Evolutionary conservation across 2,113 vertebrate genomes (phyloP), one percentile per base, ranked within the genome.

Genomic region (Notiomystis cincta): DNA sequence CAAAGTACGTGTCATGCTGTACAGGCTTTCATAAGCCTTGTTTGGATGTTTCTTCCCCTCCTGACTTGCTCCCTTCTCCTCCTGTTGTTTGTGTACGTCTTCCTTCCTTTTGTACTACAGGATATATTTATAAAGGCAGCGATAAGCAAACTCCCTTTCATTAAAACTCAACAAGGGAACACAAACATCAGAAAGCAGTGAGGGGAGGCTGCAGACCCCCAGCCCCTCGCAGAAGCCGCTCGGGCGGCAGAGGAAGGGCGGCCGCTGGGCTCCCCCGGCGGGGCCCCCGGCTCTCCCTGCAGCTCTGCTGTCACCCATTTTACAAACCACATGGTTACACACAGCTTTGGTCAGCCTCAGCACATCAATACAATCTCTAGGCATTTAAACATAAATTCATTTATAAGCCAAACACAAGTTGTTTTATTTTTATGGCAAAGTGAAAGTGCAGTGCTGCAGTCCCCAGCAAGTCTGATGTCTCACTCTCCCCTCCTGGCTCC

Each of bases 241-340:
- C 8, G 5, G 79, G 83, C 56, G 1, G 83, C 69, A 13, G 78
- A 88, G 75, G 89, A 87, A 87, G 61, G 21, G 81, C 45, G 62
- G 37, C 82, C 20, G 13, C 95, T 75, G 72, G 19, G 47, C 84
- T 97, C 98, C 98, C 98, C 96, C 90, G 15, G 53, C 18, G 5
- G 97, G 98, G 98, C 98, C 97, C 98, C 88, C 2, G 3, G 77
- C 56, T 25, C 96, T 72, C 90, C 87, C 92, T 75, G 87, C 95
- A 89, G 95, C 60, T 71, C 94, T 2, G 24, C 96, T 38, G 73
- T 91, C 97, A 96, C 90, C 96, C 96, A 5, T 88, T 82, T 78
- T 48, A 91, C 40, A 80, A 95, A 85, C 83, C 91, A 53, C 67
- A 88, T 3, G 40, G 62, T 13, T 37, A 44, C 81, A 69, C 58